Evolutionary conservation across 2,888 invertebrate species (phyloP).

Genomic region (Balanococcus diminutus): DNA sequence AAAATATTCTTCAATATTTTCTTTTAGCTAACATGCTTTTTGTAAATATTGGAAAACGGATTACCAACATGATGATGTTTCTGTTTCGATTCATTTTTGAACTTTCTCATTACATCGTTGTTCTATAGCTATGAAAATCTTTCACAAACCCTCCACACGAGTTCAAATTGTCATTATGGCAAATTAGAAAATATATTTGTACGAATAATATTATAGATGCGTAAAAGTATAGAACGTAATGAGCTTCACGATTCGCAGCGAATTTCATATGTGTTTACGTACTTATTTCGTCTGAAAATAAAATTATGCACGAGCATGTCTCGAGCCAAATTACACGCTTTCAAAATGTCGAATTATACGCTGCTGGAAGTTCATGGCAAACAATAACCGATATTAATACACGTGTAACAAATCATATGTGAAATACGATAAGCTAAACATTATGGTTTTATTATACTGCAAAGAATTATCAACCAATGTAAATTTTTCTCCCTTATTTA

Average conservation of each 20-base stretch:
- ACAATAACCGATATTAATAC: neutral
- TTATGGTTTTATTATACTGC: neutral
- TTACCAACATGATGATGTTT: no score
- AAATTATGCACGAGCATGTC: neutral
- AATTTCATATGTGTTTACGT: neutral
- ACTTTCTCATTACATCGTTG: neutral
- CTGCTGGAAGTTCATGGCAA: neutral
- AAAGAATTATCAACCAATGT: neutral
- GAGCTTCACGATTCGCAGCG: neutral
- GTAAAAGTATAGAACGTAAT: neutral
- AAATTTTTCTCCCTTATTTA: neutral
- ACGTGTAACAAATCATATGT: neutral
- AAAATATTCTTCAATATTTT: no score
- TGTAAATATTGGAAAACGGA: no score
- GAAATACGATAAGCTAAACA: neutral
- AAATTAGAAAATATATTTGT: neutral
- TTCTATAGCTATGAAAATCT: neutral
- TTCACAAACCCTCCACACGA: neutral
- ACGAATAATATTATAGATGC: neutral
- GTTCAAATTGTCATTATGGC: neutral
- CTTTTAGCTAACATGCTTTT: no score
- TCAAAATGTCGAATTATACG: neutral
- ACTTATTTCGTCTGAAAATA: neutral
- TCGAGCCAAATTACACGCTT: neutral
- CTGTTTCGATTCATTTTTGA: neutral